Base-by-base conservation (phyloP, 35 echinoderm and acorn worm species). In the Strongylocentrotus purpuratus region DNA sequence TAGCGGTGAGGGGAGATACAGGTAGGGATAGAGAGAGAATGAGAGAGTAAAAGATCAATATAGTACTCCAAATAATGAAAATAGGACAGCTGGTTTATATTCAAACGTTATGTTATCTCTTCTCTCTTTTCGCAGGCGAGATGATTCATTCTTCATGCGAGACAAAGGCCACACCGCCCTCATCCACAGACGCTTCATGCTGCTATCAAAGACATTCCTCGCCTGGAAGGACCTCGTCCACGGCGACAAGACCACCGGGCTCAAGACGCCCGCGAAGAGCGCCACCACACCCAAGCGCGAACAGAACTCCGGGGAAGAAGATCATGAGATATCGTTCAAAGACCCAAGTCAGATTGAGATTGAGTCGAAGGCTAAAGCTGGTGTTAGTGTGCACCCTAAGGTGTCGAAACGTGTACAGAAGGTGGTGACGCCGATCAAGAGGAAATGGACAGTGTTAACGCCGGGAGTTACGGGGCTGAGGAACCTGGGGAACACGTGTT, bases 401-500 rank as follows among this genome's bases (percentile, higher is more conserved):
- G 94, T 89, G 15, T 33, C 47, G 2, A 90, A 33, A 25, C 88
- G 55, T 9, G 88, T 52, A 7, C 86, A 95, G 86, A 89, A 95
- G 31, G 61, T 92, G 1, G 59, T 86, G 14, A 86, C 95, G 9
- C 60, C 91, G 18, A 58, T 88, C 2, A 99, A 97, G 86, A 87
- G 96, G 58, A 99, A 97, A 47, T 99, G 98, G 98, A 96, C 97
- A 0, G 95, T 94, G 8, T 88, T 99, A 4, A 99, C 98, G 8
- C 98, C 98, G 2, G 98, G 98, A 18, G 98, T 99, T 0, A 99
- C 98, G 3, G 98, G 98, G 0, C 97, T 99, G 18, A 86, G 98
- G 41, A 99, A 99, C 70, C 97, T 99, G 1, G 98, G 98, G 22
- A 99, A 99, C 48, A 99, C 98, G 6, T 99, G 98, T 94, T 99